Evolutionary conservation across 1,140 invertebrate species (phyloP).

Genomic region (Drosophila ercepeae): DNA sequence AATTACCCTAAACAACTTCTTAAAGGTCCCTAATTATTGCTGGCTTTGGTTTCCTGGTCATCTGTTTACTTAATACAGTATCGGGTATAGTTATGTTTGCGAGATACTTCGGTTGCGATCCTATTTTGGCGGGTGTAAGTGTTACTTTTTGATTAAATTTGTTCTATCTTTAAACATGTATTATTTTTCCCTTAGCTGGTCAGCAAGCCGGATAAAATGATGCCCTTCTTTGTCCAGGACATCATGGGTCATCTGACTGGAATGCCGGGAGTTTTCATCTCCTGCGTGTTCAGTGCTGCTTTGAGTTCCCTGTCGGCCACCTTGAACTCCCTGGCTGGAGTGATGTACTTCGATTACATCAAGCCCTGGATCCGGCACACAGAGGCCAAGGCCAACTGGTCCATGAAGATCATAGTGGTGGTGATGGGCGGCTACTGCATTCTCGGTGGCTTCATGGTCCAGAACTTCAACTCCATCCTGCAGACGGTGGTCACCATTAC

Average conservation of each 20-base stretch:
- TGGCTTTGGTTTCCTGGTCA: constrained; percentile 84
- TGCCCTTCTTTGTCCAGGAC: constrained; percentile 88
- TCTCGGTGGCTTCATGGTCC: constrained; percentile 86
- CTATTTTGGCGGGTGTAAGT: constrained; percentile 86
- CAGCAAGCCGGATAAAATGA: constrained; percentile 85
- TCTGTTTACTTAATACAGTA: constrained; percentile 85
- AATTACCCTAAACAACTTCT: background rate
- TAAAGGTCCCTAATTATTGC: constrained; percentile 84
- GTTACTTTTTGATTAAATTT: background rate
- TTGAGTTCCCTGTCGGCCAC: constrained; percentile 89
- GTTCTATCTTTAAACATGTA: background rate
- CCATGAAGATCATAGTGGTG: constrained; percentile 87
- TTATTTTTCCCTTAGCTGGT: constrained; percentile 65
- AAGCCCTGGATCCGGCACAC: constrained; percentile 85
- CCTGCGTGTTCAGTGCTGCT: constrained; percentile 88
- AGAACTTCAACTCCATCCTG: constrained; percentile 86
- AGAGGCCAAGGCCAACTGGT: constrained; percentile 85
- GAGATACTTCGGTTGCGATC: constrained; percentile 90
- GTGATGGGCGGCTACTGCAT: constrained; percentile 86
- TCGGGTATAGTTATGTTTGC: constrained; percentile 90
- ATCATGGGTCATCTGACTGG: constrained; percentile 85
- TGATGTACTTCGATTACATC: constrained; percentile 90
- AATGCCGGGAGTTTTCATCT: constrained; percentile 88
- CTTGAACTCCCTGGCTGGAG: constrained; percentile 90
- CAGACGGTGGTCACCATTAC: constrained; percentile 87